Base-by-base conservation (phyloP, 1,140 invertebrate genomes). In the Coptotermes formosanus region DNA sequence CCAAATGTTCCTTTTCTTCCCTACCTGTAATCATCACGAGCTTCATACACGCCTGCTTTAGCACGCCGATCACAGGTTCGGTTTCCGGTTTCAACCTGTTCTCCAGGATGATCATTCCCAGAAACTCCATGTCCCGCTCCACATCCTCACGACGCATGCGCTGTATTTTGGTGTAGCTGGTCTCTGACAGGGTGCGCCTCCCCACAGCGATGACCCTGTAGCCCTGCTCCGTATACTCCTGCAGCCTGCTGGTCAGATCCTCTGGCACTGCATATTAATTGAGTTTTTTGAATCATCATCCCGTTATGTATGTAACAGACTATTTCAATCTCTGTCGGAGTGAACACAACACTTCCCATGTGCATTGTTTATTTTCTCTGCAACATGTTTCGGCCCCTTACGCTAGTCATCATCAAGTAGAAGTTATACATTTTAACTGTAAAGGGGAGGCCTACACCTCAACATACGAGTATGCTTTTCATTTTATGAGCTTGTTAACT, bases 1-100 rank as follows among this genome's bases (percentile, higher is more conserved):
- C 38, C 38, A 4, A 38, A 38, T 2, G 38, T 38, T 38, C 38
- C 38, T 38, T 38, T 38, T 55, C 14, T 21, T 55, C 87, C 89
- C 88, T 89, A 96, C 95, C 97, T 88, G 98, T 99, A 1, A 98
- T 96, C 97, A 99, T 99, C 48, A 98, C 94, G 69, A 95, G 95
- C 84, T 96, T 93, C 88, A 99, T 97, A 87, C 95, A 93, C 3
- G 97, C 97, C 55, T 94, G 92, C 82, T 95, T 94, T n/a, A 98
- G 91, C 82, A 94, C 92, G 83, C 92, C 91, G 32, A 98, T 97
- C 1, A 97, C 94, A 21, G 93, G 93, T 44, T 93, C 94, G 0
- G 96, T 97, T 90, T 98, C 95, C 0, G 95, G 94, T 91, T 98
- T 98, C 82, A 98, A 91, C 87, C 96, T 94, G 90, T 99, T 99